These are phyloP conservation scores for Macropus fuliginosus DNA, from an alignment of 2,797 vertebrate genomes.

Conservation along the genomic window DNA sequence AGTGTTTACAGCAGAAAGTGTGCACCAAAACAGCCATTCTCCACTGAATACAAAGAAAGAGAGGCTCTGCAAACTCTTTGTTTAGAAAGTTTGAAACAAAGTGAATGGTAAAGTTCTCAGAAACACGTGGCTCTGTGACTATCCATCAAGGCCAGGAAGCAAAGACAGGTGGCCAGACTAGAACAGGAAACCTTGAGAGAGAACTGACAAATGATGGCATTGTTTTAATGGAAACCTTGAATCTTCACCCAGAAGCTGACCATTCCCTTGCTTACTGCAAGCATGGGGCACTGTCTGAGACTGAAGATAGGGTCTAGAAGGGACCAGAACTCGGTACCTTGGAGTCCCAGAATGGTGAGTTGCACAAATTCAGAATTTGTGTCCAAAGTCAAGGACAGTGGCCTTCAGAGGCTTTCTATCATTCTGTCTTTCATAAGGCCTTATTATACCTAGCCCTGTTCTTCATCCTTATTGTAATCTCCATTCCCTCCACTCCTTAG, in stretches of 20 bases:
- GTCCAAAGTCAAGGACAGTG: neutral
- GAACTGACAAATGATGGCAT: constrained; percentile 59
- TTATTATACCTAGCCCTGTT: neutral
- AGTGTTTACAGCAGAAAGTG: constrained; percentile 60
- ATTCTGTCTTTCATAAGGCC: neutral
- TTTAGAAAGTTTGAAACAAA: constrained; percentile 51
- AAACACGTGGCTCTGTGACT: constrained; percentile 47
- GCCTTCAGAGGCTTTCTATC: neutral
- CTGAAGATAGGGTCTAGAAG: constrained; percentile 1
- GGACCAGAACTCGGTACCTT: neutral
- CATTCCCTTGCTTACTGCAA: neutral
- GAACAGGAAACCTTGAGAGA: constrained; percentile 58
- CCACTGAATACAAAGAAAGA: constrained; percentile 39
- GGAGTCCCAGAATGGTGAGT: too few relatives aligned
- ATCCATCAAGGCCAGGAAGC: constrained; percentile 60
- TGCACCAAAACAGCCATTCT: constrained; percentile 54
- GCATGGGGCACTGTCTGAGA: constrained; percentile 19
- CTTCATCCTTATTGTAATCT: neutral
- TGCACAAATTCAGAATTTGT: too few relatives aligned
- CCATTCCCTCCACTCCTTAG: neutral
- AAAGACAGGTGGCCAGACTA: constrained; percentile 55
- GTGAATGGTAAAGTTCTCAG: constrained; percentile 43
- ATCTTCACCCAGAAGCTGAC: constrained; percentile 55
- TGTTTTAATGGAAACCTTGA: constrained; percentile 66
- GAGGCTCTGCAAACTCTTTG: constrained; percentile 57